Evolutionary conservation across 2,888 invertebrate genomes (phyloP), one percentile per base, ranked within the genome.

Genomic region (Odontocolon sp.): DNA sequence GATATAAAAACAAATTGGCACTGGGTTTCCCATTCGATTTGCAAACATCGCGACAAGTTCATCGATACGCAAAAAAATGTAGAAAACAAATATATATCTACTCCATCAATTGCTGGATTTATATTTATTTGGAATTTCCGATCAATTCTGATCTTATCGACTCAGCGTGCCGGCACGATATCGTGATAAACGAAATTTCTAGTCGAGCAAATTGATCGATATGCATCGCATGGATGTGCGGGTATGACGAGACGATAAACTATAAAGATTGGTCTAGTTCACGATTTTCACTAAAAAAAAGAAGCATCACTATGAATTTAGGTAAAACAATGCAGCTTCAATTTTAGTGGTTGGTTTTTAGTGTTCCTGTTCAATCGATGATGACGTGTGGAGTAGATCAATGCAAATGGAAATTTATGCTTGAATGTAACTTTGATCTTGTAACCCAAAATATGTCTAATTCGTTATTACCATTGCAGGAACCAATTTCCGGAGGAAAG

Each of bases 71-170:
- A 31, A 40, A 11, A 11, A n/a, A 33, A n/a, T n/a, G n/a, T n/a
- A n/a, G 18, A 63, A 47, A 63, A 16, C 8, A 36, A 14, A 16
- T 16, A 31, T 33, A 52, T n/a, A 31, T 11, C 57, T 45, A 50
- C 50, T 6, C 11, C 11, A 68, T 23, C 59, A 47, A 61, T 77
- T 63, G 56, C 63, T 47, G 68, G 61, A 77, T 77, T 72, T 61
- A 71, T 67, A 61, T 77, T 56, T 68, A 57, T 63, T 72, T 54
- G 57, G 23, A 68, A 54, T 54, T 36, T 36, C 47, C 68, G 68
- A 68, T 72, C 77, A 77, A 77, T 77, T 71, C 68, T 68, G 77
- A 77, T 72, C 56, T 68, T 77, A 77, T 77, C 77, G 64, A 52
- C 33, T n/a, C n/a, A 21, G 57, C 42, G 4, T 63, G 67, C 72